phyloP scores from a whole-genome alignment of 2,797 vertebrate species.

The Eurystomus glaucurus region DNA sequence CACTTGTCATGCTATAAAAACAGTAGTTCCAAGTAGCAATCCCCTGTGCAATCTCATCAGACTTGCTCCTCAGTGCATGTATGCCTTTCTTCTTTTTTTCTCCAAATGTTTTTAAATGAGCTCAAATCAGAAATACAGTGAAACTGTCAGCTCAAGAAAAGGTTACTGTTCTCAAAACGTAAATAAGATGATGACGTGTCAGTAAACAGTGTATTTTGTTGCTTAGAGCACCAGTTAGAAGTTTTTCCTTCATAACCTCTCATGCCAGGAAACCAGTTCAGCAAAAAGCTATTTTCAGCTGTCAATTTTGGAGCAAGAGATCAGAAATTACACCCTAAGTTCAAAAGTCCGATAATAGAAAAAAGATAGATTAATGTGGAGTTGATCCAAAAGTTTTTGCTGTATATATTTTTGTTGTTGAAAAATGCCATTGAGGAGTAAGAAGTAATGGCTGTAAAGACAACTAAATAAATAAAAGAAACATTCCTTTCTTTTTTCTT shows the following conservation, averaged over 20 bases:
- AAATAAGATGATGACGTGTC: neutral
- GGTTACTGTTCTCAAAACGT: neutral
- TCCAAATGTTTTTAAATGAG: neutral
- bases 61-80: neutral
- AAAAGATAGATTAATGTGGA: neutral
- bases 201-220: neutral
- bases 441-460: neutral
- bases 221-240: neutral
- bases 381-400: neutral
- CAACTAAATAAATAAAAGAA: neutral
- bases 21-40: neutral
- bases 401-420: neutral
- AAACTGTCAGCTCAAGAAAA: neutral
- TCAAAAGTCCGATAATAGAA: neutral
- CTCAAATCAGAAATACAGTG: neutral
- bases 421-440: neutral
- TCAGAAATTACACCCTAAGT: constrained; percentile 2
- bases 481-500: too few relatives aligned
- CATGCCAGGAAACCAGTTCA: constrained; percentile 7
- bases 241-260: neutral
- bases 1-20: neutral
- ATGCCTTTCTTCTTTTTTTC: neutral
- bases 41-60: neutral
- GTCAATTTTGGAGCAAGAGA: neutral
- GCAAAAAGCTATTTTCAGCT: constrained; percentile 9